Evolutionary conservation across 2,888 invertebrate species (phyloP).

Genomic region (Tiliacea citrago): DNA sequence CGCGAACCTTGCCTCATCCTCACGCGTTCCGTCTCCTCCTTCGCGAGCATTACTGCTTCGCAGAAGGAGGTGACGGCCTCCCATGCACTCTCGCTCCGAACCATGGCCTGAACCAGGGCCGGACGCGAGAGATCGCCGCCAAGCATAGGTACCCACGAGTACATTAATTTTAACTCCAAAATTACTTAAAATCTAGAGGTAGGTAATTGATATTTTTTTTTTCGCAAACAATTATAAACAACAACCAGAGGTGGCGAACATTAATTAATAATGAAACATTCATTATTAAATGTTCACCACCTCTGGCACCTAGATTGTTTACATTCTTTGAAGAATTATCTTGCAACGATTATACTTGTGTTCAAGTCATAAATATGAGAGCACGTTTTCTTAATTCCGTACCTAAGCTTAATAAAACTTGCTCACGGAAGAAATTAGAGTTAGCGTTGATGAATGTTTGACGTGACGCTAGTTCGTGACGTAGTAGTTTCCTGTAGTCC

Average conservation of each 20-base stretch:
- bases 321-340: constrained; percentile 47
- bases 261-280: neutral
- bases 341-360: constrained; percentile 47
- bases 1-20: too few relatives aligned
- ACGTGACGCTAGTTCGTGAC: constrained; percentile 77
- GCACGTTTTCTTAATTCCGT: constrained; percentile 56
- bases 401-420: constrained; percentile 54
- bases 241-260: too few relatives aligned
- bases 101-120: too few relatives aligned
- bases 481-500: constrained; percentile 72
- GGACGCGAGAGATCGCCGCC: too few relatives aligned
- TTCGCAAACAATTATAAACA: neutral
- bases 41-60: too few relatives aligned
- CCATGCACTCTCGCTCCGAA: too few relatives aligned
- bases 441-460: constrained; percentile 77
- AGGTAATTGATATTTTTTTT: constrained; percentile 49
- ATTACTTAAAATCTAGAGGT: constrained; percentile 23
- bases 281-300: constrained; percentile 32
- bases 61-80: too few relatives aligned
- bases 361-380: constrained; percentile 50
- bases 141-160: too few relatives aligned
- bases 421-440: constrained; percentile 73
- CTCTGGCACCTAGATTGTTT: constrained; percentile 42
- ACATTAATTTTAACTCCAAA: constrained; percentile 22
- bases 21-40: too few relatives aligned